Percentiles rank a stretch among this genome's conserved stretches.
Evolutionary conservation across 2,888 invertebrate species (phyloP).

Genomic region (Tiliacea aurago): DNA sequence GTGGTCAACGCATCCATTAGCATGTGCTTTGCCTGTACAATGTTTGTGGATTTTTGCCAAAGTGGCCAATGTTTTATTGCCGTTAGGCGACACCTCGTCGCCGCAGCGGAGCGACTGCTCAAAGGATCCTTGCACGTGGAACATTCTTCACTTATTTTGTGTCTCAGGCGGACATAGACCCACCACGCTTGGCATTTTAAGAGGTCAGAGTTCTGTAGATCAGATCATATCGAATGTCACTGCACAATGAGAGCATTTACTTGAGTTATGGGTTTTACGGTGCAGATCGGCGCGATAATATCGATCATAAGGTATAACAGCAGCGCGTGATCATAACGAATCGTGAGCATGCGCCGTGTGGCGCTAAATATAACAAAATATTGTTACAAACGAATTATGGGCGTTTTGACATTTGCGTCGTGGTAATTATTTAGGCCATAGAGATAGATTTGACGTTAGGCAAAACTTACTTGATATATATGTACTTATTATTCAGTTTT

Average conservation of each 20-base stretch:
- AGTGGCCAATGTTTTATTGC: slow-evolving; percentile 88
- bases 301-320: slow-evolving; percentile 70
- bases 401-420: slow-evolving; percentile 50
- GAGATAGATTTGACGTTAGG: slow-evolving; percentile 23
- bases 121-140: slow-evolving; percentile 89
- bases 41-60: slow-evolving; percentile 92
- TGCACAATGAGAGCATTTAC: slow-evolving; percentile 81
- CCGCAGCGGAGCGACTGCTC: slow-evolving; percentile 91
- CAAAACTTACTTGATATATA: slow-evolving; percentile 7
- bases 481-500: background rate
- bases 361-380: slow-evolving; percentile 61
- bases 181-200: slow-evolving; percentile 80
- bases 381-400: slow-evolving; percentile 55
- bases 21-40: slow-evolving; percentile 94
- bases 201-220: slow-evolving; percentile 79
- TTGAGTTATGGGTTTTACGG: slow-evolving; percentile 76
- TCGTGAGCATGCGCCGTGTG: slow-evolving; percentile 69
- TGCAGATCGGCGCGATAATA: slow-evolving; percentile 81
- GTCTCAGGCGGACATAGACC: slow-evolving; percentile 76
- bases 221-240: slow-evolving; percentile 82
- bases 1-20: slow-evolving; percentile 92
- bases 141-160: slow-evolving; percentile 83
- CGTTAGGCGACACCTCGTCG: slow-evolving; percentile 85
- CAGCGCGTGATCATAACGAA: slow-evolving; percentile 72
- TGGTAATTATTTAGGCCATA: slow-evolving; percentile 63